These are phyloP conservation scores for Hydra vulgaris DNA, from an alignment of 30 jellyfish, hydroid and myxozoan species.

Conservation along the genomic window DNA sequence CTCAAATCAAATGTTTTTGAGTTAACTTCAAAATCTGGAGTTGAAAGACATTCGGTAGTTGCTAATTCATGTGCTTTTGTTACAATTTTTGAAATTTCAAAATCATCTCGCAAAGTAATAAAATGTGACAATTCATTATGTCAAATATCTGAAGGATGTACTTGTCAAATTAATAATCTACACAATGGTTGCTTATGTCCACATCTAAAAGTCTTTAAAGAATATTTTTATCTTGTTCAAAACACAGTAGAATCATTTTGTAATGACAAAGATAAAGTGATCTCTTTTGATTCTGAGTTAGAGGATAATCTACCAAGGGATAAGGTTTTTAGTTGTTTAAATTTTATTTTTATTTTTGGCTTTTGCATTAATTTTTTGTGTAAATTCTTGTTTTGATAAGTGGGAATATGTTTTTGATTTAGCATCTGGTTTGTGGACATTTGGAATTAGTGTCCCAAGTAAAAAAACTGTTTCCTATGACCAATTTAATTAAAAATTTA, in stretches of 20 bases:
- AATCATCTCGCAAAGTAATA: background rate
- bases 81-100: background rate
- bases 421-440: conserved; percentile 4
- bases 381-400: background rate
- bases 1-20: background rate
- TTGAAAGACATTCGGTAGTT: background rate
- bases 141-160: background rate
- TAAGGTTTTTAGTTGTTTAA: background rate
- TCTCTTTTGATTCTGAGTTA: background rate
- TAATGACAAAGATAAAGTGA: background rate
- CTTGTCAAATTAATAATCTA: background rate
- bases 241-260: background rate
- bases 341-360: too few relatives aligned
- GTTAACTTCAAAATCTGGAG: background rate
- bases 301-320: background rate
- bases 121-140: background rate
- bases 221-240: background rate
- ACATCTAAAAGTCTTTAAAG: background rate
- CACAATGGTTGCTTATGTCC: background rate
- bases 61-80: background rate
- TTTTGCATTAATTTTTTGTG: too few relatives aligned
- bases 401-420: conserved; percentile 8
- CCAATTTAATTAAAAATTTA: background rate
- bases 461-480: background rate
- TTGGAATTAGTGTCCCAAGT: background rate